Evolutionary conservation across 2,113 vertebrate genomes (phyloP), one percentile per base, ranked within the genome.

Genomic region (Clarias macrocephalus): DNA sequence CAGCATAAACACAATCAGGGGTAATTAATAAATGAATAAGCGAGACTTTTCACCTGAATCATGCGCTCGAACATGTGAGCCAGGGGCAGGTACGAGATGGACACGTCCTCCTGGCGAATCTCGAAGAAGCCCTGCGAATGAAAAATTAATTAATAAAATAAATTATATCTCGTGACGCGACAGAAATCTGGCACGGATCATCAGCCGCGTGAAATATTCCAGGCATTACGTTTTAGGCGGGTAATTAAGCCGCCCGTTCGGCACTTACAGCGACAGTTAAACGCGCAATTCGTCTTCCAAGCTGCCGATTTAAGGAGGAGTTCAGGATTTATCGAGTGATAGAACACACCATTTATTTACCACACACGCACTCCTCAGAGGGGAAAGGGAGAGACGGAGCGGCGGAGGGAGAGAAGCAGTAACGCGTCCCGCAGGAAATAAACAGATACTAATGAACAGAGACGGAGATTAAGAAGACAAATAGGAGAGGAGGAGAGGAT

Each of bases 11-110:
- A 60, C 12, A 18, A 0, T 16, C 12, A 16, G 28, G 62, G 25
- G 62, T 65, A 42, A 42, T 48, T 8, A 48, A 48, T 68, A 30
- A 68, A 12, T 33, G 16, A 68, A 68, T 4, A 3, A 15, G 3
- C 1, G 18, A 54, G 48, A 25, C 42, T 52, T 21, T 7, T 68
- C 88, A 96, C 95, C 95, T 95, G 94, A 88, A 95, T 95, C 95
- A 96, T 95, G 88, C 94, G 93, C 90, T 96, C 95, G 85, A 96
- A 96, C 95, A 96, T 96, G 91, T 96, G 95, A 42, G 95, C 95
- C 48, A 96, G 94, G 1, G 95, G 95, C 89, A 96, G 92, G 92
- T 96, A 96, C 1, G 95, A 96, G 90, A 96, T 95, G n/a, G 94
- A 95, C 91, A 96, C 94, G 23, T 96, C 95, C 54, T 95, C 93